phyloP scores from a whole-genome alignment of 2,113 vertebrate species.

The Patagioenas fasciata region DNA sequence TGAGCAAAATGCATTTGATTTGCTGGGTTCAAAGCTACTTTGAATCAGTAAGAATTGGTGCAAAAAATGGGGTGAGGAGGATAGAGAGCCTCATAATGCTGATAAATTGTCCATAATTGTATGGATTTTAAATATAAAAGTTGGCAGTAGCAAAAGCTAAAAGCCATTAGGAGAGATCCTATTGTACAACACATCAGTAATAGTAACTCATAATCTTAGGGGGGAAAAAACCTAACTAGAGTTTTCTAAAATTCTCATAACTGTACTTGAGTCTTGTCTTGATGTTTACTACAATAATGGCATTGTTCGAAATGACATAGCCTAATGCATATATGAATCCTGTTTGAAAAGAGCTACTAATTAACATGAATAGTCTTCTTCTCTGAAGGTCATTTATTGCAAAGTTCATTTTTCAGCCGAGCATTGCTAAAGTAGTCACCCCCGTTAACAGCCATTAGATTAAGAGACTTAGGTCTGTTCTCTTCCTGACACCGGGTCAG shows the following conservation, averaged over 20 bases:
- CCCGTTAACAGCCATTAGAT: slow-evolving; percentile 78
- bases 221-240: slow-evolving; percentile 75
- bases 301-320: slow-evolving; percentile 83
- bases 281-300: slow-evolving; percentile 81
- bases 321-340: slow-evolving; percentile 92
- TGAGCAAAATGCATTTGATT: slow-evolving; percentile 79
- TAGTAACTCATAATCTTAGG: slow-evolving; percentile 83
- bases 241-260: slow-evolving; percentile 88
- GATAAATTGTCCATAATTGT: slow-evolving; percentile 94
- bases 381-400: slow-evolving; percentile 86
- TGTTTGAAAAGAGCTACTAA: slow-evolving; percentile 90
- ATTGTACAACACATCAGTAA: slow-evolving; percentile 75
- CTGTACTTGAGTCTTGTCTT: slow-evolving; percentile 81
- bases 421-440: slow-evolving; percentile 73
- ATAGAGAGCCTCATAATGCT: slow-evolving; percentile 88
- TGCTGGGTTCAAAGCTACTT: slow-evolving; percentile 73
- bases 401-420: slow-evolving; percentile 78
- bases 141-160: slow-evolving; percentile 90
- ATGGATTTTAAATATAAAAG: slow-evolving; percentile 88
- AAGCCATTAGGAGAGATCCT: slow-evolving; percentile 92
- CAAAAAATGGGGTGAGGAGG: slow-evolving; percentile 76
- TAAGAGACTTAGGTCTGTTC: slow-evolving; percentile 78
- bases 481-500: slow-evolving; percentile 75
- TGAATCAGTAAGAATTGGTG: slow-evolving; percentile 74
- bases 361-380: slow-evolving; percentile 93